Evolutionary conservation across 2,888 invertebrate genomes (phyloP).

Genomic region (Microctonus hyperodae): DNA sequence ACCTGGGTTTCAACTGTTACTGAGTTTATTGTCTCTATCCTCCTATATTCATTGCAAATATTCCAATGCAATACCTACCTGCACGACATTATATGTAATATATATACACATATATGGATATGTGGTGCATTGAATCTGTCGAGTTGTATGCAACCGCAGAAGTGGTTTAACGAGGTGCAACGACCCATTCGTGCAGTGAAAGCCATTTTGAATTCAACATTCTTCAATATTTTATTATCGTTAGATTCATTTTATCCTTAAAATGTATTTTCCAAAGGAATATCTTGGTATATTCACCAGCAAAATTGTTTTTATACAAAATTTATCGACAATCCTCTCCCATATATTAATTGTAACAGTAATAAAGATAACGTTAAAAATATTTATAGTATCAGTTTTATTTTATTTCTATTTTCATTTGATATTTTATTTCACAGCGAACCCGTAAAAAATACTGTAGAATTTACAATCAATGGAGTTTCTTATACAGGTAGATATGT

Average conservation of each 20-base stretch:
- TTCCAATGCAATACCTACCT: constrained; percentile 1
- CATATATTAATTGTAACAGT: not conserved
- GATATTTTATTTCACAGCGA: constrained; percentile 20
- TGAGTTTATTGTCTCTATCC: constrained; percentile 2
- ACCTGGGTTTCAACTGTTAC: not conserved
- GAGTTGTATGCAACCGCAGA: constrained; percentile 11
- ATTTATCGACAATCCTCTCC: not conserved
- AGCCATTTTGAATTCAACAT: not conserved
- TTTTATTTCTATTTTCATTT: not conserved
- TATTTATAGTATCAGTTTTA: not conserved
- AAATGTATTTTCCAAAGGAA: not conserved
- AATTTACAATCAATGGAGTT: constrained; percentile 37
- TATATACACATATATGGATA: not conserved
- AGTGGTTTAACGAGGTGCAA: constrained; percentile 15
- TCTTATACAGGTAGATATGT: constrained; percentile 32
- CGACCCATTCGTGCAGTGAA: constrained; percentile 10
- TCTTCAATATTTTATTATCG: constrained; percentile 4
- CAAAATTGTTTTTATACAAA: not conserved
- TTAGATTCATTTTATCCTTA: not conserved
- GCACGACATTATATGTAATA: constrained; percentile 1
- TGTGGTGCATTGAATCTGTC: not conserved
- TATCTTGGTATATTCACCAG: not conserved
- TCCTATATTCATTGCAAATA: not conserved
- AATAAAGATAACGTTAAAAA: not conserved
- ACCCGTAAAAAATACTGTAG: constrained; percentile 18